Evolutionary conservation across 1,140 invertebrate species (phyloP).

Genomic region (Drosophila dunni): DNA sequence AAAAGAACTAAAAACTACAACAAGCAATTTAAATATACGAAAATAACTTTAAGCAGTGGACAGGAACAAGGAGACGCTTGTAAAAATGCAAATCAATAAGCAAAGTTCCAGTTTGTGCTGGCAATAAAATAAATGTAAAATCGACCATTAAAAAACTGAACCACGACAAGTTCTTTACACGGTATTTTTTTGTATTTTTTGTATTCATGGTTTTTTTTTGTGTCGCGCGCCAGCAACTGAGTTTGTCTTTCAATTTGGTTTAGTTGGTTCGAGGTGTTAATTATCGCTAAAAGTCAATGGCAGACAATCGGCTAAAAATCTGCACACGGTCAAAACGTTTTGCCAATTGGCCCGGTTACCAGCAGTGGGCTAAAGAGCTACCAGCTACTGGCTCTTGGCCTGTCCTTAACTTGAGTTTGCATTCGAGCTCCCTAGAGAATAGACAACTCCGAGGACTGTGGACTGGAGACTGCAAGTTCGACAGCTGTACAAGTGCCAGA

Average conservation of each 20-base stretch:
- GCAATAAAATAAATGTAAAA: conserved; percentile 81
- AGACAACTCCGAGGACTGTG: background rate
- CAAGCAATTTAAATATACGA: conserved; percentile 78
- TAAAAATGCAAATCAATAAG: conserved; percentile 83
- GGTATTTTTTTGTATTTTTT: conserved; percentile 18
- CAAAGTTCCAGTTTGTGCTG: conserved; percentile 58
- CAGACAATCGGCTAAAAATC: conserved; percentile 74
- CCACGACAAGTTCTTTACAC: conserved; percentile 44
- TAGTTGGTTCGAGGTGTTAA: conserved; percentile 71
- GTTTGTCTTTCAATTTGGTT: conserved; percentile 70
- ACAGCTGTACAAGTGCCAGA: conserved; percentile 60
- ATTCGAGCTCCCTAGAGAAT: conserved; percentile 67
- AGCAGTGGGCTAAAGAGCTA: background rate
- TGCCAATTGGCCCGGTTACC: conserved; percentile 44
- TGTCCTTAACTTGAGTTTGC: conserved; percentile 45
- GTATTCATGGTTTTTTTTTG: conserved; percentile 34
- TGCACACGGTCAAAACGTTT: conserved; percentile 55
- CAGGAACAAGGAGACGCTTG: conserved; percentile 67
- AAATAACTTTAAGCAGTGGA: conserved; percentile 72
- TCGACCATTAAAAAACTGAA: conserved; percentile 44
- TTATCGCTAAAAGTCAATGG: conserved; percentile 82
- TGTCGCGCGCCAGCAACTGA: conserved; percentile 63
- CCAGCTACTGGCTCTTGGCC: conserved; percentile 40
- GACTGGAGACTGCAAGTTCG: conserved; percentile 15
- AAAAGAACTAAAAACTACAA: conserved; percentile 26